These are phyloP conservation scores for Leptosomus discolor DNA, from an alignment of 2,113 vertebrate species.

Conservation along the genomic window DNA sequence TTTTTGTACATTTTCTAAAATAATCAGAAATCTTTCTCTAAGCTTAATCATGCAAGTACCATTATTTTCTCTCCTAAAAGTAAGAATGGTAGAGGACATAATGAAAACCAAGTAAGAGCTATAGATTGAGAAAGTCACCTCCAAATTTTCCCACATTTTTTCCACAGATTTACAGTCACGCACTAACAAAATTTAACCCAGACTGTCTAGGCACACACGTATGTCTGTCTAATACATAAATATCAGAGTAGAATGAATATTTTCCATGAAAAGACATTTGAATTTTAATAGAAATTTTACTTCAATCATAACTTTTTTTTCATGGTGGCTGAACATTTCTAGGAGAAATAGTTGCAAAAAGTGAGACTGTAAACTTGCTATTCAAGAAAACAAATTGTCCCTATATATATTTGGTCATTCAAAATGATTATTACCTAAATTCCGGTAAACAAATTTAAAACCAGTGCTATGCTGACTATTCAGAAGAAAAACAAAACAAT, in stretches of 20 bases:
- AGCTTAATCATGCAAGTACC: neutral
- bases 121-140: neutral
- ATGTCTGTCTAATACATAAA: constrained; percentile 14
- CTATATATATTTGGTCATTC: neutral
- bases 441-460: neutral
- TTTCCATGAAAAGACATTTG: constrained; percentile 11
- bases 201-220: neutral
- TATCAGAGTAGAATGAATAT: constrained; percentile 32
- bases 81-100: neutral
- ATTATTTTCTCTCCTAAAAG: neutral
- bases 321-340: neutral
- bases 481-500: neutral
- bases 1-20: neutral
- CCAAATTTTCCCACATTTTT: neutral
- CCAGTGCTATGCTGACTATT: neutral
- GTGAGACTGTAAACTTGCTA: neutral
- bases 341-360: neutral
- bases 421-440: neutral
- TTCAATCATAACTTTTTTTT: neutral
- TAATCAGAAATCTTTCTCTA: neutral
- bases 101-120: neutral
- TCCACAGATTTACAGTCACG: neutral
- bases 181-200: neutral
- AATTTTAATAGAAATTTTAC: constrained; percentile 42
- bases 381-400: neutral